phyloP scores from a whole-genome alignment of 2,797 vertebrate species.

The Bradypus variegatus region DNA sequence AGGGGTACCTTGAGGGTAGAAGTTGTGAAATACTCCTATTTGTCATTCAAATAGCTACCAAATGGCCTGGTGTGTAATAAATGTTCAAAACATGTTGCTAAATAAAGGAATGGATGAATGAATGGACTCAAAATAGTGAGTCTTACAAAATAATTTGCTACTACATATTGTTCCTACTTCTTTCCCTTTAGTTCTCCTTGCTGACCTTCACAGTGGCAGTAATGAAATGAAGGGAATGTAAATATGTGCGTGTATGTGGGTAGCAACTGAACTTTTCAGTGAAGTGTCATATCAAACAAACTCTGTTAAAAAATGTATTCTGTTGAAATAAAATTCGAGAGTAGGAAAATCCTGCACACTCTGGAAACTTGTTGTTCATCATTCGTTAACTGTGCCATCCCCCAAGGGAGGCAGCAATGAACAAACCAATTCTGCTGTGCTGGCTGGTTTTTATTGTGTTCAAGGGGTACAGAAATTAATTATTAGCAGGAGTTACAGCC shows the following conservation, averaged over 20 bases:
- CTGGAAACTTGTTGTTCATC: not conserved
- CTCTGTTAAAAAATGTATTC: not conserved
- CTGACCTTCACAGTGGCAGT: not conserved
- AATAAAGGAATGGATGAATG: not conserved
- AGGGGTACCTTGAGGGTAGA: not conserved
- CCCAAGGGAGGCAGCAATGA: not conserved
- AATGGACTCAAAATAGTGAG: not conserved
- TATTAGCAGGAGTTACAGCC: slow-evolving; percentile 40
- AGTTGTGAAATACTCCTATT: not conserved
- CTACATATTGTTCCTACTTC: not conserved
- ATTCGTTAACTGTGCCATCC: not conserved
- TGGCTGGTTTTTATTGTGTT: slow-evolving; percentile 14
- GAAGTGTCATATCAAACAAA: not conserved
- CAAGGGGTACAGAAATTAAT: slow-evolving; percentile 31
- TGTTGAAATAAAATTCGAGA: not conserved
- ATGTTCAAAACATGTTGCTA: not conserved
- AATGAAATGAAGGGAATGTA: not conserved
- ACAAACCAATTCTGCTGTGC: not conserved
- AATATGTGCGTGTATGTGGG: not conserved
- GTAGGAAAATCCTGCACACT: not conserved
- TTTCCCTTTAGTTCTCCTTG: not conserved
- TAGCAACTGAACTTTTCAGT: not conserved
- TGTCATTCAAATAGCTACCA: not conserved
- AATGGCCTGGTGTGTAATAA: not conserved
- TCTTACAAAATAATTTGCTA: not conserved